phyloP scores from a whole-genome alignment of 2,888 invertebrate species.

The Leptopilina syphax region DNA sequence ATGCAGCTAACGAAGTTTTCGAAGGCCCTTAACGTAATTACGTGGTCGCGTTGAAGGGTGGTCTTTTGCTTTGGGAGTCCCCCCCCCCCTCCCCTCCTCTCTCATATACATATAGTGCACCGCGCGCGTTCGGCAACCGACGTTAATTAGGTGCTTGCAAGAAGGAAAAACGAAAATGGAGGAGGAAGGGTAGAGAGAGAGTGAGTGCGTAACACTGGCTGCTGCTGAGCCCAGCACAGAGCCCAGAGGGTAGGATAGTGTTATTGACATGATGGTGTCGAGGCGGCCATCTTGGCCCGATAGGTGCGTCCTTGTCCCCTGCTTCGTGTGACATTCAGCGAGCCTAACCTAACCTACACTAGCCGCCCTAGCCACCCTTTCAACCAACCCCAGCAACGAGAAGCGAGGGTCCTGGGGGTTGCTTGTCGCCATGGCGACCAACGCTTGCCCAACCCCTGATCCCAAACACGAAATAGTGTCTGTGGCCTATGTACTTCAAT shows the following conservation, averaged over 20 bases:
- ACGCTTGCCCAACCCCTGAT: constrained; percentile 64
- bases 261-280: constrained; percentile 77
- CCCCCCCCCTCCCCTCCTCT: background rate
- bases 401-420: constrained; percentile 74
- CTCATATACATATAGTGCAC: background rate
- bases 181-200: background rate
- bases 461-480: constrained; percentile 60
- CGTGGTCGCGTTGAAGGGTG: constrained; percentile 57
- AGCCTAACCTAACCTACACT: constrained; percentile 72
- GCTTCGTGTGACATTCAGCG: constrained; percentile 72
- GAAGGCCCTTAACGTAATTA: constrained; percentile 72
- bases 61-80: constrained; percentile 51
- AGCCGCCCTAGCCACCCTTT: constrained; percentile 74
- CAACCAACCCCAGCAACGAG: constrained; percentile 73
- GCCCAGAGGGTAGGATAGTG: constrained; percentile 67
- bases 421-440: constrained; percentile 76
- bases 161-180: constrained; percentile 45
- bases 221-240: background rate
- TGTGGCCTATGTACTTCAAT: constrained; percentile 55
- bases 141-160: constrained; percentile 54
- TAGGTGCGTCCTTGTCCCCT: constrained; percentile 71
- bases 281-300: constrained; percentile 75
- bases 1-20: constrained; percentile 72
- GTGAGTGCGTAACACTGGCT: constrained; percentile 45
- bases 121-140: constrained; percentile 1